Evolutionary conservation across 1,140 invertebrate species (phyloP), one percentile per base, ranked within the genome.

Genomic region (Bombus affinis): DNA sequence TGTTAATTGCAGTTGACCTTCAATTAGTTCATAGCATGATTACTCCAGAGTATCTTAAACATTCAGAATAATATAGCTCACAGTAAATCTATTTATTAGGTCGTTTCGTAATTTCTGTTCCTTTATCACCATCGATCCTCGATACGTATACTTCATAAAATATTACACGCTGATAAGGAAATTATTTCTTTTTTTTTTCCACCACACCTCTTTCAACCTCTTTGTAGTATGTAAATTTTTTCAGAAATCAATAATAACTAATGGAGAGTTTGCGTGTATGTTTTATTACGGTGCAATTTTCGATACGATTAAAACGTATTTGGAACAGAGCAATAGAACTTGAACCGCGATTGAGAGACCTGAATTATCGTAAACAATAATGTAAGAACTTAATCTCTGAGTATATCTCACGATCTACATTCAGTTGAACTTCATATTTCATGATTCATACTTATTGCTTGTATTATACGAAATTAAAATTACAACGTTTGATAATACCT

Each of bases 31-130:
- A 18, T 39, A 22, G 6, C 13, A 28, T 10, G 12, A 59, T 57
- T 59, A 59, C 53, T 22, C 25, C 5, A 1, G 35, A 62, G 47
- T 9, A n/a, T 53, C 42, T n/a, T 42, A 42, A 42, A 71, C 12
- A 71, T 12, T 25, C 13, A 0, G n/a, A 3, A 15, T 32, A 9
- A 44, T 8, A 9, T 44, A 15, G 0, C 5, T 8, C 6, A 8
- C 37, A 13, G 71, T n/a, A 15, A 39, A 72, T 73, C 71, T n/a
- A 73, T 73, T 73, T n/a, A 12, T 73, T n/a, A 62, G 59, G 47
- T 53, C 47, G 47, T 53, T 53, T 53, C 47, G 47, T 53, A 53
- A 53, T 53, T 53, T 53, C 59, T 62, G 22, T 62, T 22, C 47
- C 28, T 62, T 62, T n/a, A n/a, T 13, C 28, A 1, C 28, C 35